Conservation (phyloP, 2,888 invertebrate species). For the Drosophila glabriapex region DNA sequence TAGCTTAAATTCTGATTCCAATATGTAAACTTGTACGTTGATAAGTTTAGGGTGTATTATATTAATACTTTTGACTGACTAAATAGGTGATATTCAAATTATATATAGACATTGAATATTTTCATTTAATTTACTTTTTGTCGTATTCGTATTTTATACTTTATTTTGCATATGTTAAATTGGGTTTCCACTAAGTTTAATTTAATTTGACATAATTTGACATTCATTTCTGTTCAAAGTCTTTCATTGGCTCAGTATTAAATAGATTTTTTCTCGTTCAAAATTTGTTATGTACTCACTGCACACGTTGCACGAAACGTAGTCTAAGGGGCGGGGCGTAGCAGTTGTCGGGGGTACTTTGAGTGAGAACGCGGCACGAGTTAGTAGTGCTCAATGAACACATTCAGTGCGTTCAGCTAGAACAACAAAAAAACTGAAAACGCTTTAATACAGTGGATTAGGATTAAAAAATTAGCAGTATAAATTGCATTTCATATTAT, state of each 20-base stretch:
- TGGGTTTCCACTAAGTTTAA: not conserved
- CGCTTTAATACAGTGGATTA: constrained; percentile 30
- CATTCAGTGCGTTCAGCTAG: constrained; percentile 51
- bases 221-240: constrained; percentile 13
- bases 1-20: not conserved
- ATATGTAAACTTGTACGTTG: not conserved
- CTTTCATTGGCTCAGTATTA: constrained; percentile 58
- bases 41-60: not conserved
- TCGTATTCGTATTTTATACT: no score
- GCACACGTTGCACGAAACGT: constrained; percentile 20
- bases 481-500: not conserved
- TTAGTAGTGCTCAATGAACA: constrained; percentile 54
- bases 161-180: not conserved
- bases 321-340: not conserved
- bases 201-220: not conserved
- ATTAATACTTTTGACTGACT: not conserved
- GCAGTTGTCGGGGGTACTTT: not conserved
- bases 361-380: constrained; percentile 9
- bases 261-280: constrained; percentile 23
- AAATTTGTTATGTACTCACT: constrained; percentile 43
- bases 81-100: not conserved
- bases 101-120: not conserved
- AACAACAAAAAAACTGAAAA: constrained; percentile 48
- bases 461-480: no score
- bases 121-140: not conserved